Percentiles rank a stretch among this genome's conserved stretches.
These are phyloP conservation scores for Archegozetes longisetosus DNA, from an alignment of 1,140 invertebrate genomes.

Conservation along the genomic window DNA sequence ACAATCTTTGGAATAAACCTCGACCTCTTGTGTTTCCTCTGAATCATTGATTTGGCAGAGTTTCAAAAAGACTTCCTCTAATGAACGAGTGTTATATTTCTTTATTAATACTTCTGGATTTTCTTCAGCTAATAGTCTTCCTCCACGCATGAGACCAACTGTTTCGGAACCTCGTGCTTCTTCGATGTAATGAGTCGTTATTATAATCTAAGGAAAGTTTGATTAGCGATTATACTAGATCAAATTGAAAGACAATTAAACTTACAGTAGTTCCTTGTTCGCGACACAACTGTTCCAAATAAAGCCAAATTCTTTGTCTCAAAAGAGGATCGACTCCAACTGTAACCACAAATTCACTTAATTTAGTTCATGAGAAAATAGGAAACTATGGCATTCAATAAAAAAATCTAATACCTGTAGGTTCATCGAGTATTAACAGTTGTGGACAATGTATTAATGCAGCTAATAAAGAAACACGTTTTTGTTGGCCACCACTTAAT, in stretches of 20 bases:
- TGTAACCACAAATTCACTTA: constrained; percentile 58
- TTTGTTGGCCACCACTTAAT: constrained; percentile 70
- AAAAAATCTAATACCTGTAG: constrained; percentile 23
- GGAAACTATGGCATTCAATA: background rate
- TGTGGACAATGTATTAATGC: constrained; percentile 74
- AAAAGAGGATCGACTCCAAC: constrained; percentile 11
- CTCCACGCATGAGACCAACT: constrained; percentile 31
- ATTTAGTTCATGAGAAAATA: background rate
- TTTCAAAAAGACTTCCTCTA: constrained; percentile 74
- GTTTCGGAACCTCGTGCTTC: constrained; percentile 28
- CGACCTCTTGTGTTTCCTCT: background rate
- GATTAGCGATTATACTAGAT: background rate
- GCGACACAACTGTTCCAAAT: background rate
- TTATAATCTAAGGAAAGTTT: constrained; percentile 28
- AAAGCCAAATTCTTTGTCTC: background rate
- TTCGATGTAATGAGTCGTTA: constrained; percentile 34
- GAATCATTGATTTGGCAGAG: constrained; percentile 38
- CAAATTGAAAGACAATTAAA: background rate
- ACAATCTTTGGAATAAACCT: too few species aligned
- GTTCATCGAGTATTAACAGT: constrained; percentile 32
- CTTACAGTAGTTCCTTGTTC: background rate
- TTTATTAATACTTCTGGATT: constrained; percentile 25
- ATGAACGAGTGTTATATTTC: constrained; percentile 15
- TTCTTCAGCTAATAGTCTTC: constrained; percentile 28
- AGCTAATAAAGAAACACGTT: constrained; percentile 75